A percentile compares a stretch with the other conserved stretches of the same genome.
Evolutionary conservation across 2,888 invertebrate genomes (phyloP).

Genomic region (Icerya purchasi): DNA sequence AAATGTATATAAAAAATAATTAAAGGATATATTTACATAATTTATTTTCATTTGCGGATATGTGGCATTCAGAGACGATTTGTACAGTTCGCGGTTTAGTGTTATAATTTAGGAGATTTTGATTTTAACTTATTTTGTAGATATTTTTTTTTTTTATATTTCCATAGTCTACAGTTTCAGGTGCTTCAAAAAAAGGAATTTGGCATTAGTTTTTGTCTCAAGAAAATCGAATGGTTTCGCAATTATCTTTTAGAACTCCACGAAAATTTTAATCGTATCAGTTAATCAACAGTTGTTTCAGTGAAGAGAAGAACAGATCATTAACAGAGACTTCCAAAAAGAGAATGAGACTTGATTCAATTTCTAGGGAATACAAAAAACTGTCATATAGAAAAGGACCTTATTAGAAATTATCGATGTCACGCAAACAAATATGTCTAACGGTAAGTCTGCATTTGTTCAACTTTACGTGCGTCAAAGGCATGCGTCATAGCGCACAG

Average conservation of each 20-base stretch:
- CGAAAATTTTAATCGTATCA: too few species aligned
- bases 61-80: not conserved
- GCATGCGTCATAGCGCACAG: too few species aligned
- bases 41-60: not conserved
- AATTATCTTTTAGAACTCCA: not conserved
- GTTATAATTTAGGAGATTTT: not conserved
- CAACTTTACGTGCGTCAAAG: too few species aligned
- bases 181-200: not conserved
- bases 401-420: not conserved
- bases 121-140: not conserved
- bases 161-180: not conserved
- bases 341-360: not conserved
- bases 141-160: too few species aligned
- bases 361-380: not conserved
- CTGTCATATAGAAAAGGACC: not conserved
- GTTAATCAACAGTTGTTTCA: too few species aligned
- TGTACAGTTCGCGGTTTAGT: not conserved
- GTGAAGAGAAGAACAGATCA: not conserved
- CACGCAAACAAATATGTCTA: too few species aligned
- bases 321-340: not conserved
- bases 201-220: not conserved
- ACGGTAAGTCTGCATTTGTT: too few species aligned
- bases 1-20: not conserved
- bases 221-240: too few species aligned
- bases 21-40: not conserved